Percentiles rank a stretch among this genome's conserved stretches.
phyloP scores from a whole-genome alignment of 2,888 invertebrate species.

The Ommatoiulus sabulosus region DNA sequence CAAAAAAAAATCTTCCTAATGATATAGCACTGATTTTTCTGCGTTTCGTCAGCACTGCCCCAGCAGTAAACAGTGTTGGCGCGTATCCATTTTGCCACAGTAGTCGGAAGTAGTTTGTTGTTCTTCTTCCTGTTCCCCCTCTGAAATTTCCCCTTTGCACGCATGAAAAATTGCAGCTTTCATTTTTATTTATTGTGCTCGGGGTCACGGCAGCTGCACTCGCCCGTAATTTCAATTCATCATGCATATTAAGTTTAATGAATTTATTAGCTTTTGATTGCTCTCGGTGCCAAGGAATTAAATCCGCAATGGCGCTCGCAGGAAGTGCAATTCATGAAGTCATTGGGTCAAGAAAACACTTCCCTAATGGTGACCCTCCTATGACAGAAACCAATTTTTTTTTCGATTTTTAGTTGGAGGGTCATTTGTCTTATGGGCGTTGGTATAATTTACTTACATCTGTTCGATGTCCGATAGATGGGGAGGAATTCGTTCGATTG shows the following conservation, averaged over 20 bases:
- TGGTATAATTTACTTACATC: not conserved
- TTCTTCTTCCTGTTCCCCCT: not conserved
- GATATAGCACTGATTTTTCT: no score
- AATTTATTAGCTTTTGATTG: slow-evolving; percentile 40
- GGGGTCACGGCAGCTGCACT: slow-evolving; percentile 40
- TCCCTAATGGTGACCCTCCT: not conserved
- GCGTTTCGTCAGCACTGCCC: no score
- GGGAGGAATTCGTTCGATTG: not conserved
- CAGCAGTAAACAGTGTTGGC: no score
- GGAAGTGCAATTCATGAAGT: not conserved
- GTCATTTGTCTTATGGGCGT: slow-evolving; percentile 35
- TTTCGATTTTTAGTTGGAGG: not conserved
- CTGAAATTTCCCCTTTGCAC: not conserved
- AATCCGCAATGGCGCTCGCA: not conserved
- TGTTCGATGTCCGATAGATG: not conserved
- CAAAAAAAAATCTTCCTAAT: no score
- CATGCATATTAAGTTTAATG: slow-evolving; percentile 31
- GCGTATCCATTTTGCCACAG: not conserved
- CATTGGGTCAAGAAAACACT: slow-evolving; percentile 26
- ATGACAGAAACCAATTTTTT: not conserved
- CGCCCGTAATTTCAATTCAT: slow-evolving; percentile 31
- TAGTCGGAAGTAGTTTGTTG: not conserved
- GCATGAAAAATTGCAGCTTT: slow-evolving; percentile 29
- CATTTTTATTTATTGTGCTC: slow-evolving; percentile 10
- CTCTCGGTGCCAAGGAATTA: not conserved